Evolutionary conservation across 2,888 invertebrate genomes (phyloP).

Genomic region (Labia minor): DNA sequence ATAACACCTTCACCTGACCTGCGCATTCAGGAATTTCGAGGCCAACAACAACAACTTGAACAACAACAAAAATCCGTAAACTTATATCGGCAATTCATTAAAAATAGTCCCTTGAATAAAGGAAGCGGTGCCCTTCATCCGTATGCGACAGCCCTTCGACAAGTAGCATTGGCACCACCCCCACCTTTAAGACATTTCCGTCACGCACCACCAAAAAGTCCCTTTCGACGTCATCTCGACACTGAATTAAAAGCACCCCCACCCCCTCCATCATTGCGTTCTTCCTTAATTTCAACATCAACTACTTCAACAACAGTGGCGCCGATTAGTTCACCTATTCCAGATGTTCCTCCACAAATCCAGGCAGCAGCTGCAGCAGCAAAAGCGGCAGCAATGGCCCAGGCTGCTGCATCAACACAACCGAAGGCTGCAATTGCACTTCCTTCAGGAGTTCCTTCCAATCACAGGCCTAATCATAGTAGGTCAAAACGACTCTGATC

Average conservation of each 20-base stretch:
- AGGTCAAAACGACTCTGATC: not conserved
- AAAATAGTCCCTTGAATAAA: not conserved
- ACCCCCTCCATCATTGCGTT: not conserved
- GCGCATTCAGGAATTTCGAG: not conserved
- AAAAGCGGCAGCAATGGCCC: not conserved
- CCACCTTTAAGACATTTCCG: not conserved
- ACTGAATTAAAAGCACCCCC: not conserved
- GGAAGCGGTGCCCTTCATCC: not conserved
- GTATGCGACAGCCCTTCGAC: not conserved
- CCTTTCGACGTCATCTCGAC: not conserved
- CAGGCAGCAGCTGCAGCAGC: constrained; percentile 4
- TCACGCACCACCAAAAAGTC: not conserved
- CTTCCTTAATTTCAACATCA: not conserved
- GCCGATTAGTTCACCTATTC: not conserved
- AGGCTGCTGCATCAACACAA: not conserved
- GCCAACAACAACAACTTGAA: not conserved
- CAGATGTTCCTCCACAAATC: not conserved
- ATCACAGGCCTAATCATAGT: not conserved
- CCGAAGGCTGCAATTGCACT: not conserved
- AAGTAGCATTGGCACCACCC: not conserved
- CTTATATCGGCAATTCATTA: not conserved
- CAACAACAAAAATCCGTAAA: not conserved
- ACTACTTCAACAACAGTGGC: not conserved
- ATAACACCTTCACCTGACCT: not conserved
- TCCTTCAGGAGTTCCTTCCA: not conserved